Base-by-base conservation (phyloP, 2,797 vertebrate species). In the Amphiprion clarkii region DNA sequence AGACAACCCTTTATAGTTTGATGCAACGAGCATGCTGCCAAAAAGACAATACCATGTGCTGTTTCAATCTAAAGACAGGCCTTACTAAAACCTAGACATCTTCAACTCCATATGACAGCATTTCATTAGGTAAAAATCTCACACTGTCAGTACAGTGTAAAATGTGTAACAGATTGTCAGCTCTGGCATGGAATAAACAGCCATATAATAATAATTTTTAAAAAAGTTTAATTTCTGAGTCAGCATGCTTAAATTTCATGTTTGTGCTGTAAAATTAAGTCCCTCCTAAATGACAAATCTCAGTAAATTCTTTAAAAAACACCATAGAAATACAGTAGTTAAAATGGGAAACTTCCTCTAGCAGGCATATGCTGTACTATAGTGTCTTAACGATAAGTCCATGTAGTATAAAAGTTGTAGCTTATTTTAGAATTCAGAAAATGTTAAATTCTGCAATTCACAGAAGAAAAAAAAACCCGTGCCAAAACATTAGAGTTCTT, bases 121-220 rank as follows among this genome's bases (percentile, higher is more conserved):
- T 68, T 82, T 74, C 39, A 74, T 67, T n/a, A 23, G 74, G 65
- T 51, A 62, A 31, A 46, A 48, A 67, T 74, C 52, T 54, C 42
- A 65, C 59, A 57, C 66, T 58, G 70, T 74, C 64, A 87, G 66
- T 31, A 25, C 54, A 74, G 64, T 57, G 55, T 79, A 21, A 51
- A 29, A 67, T 57, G 76, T 17, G 74, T 62, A 69, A 65, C 36
- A 74, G 65, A 57, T n/a, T 76, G 88, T 85, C 60, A 78, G 74
- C 87, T 86, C 84, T 80, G 90, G 88, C 92, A 90, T 90, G 90
- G 89, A 92, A 93, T 86, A 79, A 91, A 92, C 92, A 93, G 92
- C 92, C 92, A 94, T 94, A 92, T 81, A 67, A 67, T 51, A 54
- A 67, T 60, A 40, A 25, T 39, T 25, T 27, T 10, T 25, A 75